These are phyloP conservation scores for Teleiodes luculella DNA, from an alignment of 2,888 invertebrate genomes.

Conservation along the genomic window DNA sequence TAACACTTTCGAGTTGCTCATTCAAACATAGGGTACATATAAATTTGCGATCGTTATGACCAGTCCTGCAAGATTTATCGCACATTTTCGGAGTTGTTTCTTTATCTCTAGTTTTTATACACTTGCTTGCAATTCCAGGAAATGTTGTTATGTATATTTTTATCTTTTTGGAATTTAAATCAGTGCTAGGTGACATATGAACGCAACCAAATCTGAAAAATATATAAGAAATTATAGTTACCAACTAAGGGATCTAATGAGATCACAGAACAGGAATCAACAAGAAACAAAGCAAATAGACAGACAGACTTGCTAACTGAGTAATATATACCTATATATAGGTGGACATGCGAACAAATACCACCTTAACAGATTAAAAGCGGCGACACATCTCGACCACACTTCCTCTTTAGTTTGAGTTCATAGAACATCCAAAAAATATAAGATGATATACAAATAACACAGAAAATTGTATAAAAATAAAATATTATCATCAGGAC, in stretches of 20 bases:
- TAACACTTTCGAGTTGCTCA: slow-evolving; percentile 21
- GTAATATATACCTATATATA: not conserved
- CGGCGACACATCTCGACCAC: too few relatives aligned
- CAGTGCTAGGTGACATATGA: slow-evolving; percentile 46
- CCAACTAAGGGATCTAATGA: too few relatives aligned
- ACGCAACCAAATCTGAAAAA: not conserved
- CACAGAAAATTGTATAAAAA: not conserved
- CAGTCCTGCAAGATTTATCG: slow-evolving; percentile 21
- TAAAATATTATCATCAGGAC: not conserved
- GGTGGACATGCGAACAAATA: too few relatives aligned
- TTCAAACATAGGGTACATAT: slow-evolving; percentile 59
- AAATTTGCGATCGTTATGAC: slow-evolving; percentile 29
- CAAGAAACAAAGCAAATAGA: not conserved
- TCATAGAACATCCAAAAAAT: not conserved
- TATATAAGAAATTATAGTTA: not conserved
- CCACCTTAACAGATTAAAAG: too few relatives aligned
- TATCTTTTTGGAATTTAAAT: slow-evolving; percentile 34
- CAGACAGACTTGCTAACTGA: not conserved
- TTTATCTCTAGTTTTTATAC: not conserved
- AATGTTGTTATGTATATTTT: slow-evolving; percentile 51
- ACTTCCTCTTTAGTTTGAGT: not conserved
- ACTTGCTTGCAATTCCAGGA: slow-evolving; percentile 30
- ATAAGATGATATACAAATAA: not conserved
- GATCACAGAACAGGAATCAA: too few relatives aligned
- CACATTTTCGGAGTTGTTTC: slow-evolving; percentile 18